Percentiles rank a stretch among this genome's conserved stretches.
phyloP scores from a whole-genome alignment of 2,888 invertebrate genomes.

The Galerucella calmariensis region DNA sequence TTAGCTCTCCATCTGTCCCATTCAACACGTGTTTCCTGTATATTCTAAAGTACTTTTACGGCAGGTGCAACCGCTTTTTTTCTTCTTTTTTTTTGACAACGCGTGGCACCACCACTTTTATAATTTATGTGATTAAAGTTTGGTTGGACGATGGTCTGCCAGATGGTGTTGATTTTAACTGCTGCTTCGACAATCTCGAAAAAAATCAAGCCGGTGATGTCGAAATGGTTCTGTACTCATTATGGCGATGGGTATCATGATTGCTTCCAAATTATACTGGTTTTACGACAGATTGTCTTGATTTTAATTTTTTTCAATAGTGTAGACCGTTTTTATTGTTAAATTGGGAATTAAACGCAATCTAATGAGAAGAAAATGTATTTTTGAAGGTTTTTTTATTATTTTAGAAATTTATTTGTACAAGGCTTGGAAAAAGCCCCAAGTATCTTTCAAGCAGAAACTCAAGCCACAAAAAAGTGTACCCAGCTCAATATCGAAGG shows the following conservation, averaged over 20 bases:
- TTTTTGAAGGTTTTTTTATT: no score
- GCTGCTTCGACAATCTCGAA: slow-evolving; percentile 14
- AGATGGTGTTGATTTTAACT: slow-evolving; percentile 44
- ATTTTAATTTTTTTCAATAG: no score
- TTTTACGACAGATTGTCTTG: no score
- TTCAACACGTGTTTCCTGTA: slow-evolving; percentile 52
- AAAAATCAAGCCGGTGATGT: slow-evolving; percentile 13
- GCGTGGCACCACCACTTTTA: slow-evolving; percentile 53
- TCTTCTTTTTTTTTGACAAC: slow-evolving; percentile 29
- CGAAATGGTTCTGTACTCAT: slow-evolving; percentile 5
- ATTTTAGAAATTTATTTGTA: no score
- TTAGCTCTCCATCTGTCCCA: slow-evolving; percentile 47
- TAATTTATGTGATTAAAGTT: slow-evolving; percentile 56
- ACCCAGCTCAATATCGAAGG: no score
- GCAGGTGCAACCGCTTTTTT: slow-evolving; percentile 51
- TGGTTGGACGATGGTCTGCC: slow-evolving; percentile 51
- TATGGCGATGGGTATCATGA: slow-evolving; percentile 3
- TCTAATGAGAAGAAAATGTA: no score
- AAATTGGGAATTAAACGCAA: no score
- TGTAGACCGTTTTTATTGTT: no score
- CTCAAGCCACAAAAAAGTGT: no score
- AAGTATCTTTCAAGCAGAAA: no score
- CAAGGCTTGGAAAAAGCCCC: no score
- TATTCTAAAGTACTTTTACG: slow-evolving; percentile 43
- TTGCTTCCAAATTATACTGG: not conserved